Evolutionary conservation across 2,113 vertebrate species (phyloP).

Genomic region (Reinhardtius hippoglossoides): DNA sequence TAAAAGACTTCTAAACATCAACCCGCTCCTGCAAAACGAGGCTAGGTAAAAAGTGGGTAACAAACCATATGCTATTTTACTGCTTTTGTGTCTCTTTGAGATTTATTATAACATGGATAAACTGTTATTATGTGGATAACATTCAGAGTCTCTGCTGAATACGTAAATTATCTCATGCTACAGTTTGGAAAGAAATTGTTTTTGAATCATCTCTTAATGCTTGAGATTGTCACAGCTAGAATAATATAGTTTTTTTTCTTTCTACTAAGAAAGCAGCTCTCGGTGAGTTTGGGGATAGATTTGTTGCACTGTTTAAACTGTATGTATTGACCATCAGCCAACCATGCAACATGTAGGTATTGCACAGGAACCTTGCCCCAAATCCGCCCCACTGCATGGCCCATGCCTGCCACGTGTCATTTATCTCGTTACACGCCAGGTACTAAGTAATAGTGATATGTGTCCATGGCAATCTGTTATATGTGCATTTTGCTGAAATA

Average conservation of each 20-base stretch:
- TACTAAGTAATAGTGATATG: not conserved
- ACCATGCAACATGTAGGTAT: too few relatives aligned
- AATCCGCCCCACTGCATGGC: not conserved
- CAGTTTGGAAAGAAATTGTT: not conserved
- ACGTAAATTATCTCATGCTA: not conserved
- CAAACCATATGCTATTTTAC: slow-evolving; percentile 34
- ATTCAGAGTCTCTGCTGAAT: not conserved
- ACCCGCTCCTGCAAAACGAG: slow-evolving; percentile 26
- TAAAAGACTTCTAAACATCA: slow-evolving; percentile 46
- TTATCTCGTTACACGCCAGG: too few relatives aligned
- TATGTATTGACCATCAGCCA: too few relatives aligned
- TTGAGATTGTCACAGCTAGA: not conserved
- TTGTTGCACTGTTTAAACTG: too few relatives aligned
- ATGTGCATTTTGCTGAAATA: not conserved
- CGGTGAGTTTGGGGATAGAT: not conserved
- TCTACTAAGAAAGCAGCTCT: not conserved
- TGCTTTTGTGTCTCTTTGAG: slow-evolving; percentile 22
- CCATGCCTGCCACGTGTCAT: too few relatives aligned
- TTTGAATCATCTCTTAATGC: not conserved
- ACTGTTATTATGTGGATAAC: not conserved
- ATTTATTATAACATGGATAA: not conserved
- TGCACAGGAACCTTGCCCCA: not conserved
- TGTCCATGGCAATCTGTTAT: not conserved
- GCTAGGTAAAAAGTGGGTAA: slow-evolving; percentile 17
- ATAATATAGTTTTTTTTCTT: not conserved